These are phyloP conservation scores for Temnothorax longispinosus DNA, from an alignment of 1,140 invertebrate species.

Conservation along the genomic window DNA sequence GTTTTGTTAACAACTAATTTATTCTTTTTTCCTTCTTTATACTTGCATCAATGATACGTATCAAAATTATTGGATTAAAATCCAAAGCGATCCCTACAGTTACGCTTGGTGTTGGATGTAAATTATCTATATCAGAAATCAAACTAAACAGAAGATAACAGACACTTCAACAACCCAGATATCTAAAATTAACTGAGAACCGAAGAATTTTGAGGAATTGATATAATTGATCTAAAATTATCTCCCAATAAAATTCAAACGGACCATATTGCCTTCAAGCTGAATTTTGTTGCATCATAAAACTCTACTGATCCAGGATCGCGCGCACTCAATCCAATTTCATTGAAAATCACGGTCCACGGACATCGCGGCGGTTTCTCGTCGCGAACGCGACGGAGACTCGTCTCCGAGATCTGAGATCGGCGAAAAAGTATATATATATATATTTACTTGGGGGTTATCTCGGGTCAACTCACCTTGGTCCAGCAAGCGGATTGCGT, in stretches of 20 bases:
- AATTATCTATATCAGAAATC: too few relatives aligned
- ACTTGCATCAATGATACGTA: background rate
- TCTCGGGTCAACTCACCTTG: slow-evolving; percentile 86
- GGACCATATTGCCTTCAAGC: background rate
- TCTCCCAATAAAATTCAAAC: background rate
- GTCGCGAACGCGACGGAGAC: background rate
- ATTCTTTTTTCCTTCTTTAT: background rate
- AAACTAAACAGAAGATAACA: background rate
- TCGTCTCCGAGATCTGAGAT: background rate
- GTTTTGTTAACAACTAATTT: background rate
- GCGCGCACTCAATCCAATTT: background rate
- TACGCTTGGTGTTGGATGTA: too few relatives aligned
- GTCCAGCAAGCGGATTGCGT: slow-evolving; percentile 90
- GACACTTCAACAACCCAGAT: background rate
- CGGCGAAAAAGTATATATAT: background rate
- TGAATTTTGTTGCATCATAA: background rate
- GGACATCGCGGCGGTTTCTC: background rate
- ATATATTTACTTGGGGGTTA: background rate
- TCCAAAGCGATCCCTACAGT: background rate
- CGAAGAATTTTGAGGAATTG: background rate
- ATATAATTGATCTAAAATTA: background rate
- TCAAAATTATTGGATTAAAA: background rate
- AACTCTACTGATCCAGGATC: too few relatives aligned
- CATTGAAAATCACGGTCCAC: background rate
- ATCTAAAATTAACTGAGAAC: background rate